A percentile compares a stretch with the other conserved stretches of the same genome.
Conservation (phyloP, 2,113 vertebrate species). For the Coracopsis vasa region DNA sequence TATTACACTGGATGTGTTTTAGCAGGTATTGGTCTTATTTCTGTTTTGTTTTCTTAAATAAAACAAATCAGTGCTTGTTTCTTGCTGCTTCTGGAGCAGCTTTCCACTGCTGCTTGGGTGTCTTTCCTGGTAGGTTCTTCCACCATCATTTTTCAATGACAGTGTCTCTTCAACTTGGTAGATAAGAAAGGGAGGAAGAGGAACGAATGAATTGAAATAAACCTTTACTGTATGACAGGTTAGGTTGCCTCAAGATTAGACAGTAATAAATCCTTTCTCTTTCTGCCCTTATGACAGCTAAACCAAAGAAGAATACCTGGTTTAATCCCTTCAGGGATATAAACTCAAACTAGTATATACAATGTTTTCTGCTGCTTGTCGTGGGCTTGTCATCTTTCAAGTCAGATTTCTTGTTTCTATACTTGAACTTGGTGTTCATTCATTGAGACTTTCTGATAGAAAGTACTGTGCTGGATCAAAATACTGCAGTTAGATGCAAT, state of each 20-base stretch:
- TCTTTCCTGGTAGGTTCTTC: not conserved
- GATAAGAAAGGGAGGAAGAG: not conserved
- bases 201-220: not conserved
- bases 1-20: not conserved
- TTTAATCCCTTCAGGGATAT: not conserved
- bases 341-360: not conserved
- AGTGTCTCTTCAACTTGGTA: not conserved
- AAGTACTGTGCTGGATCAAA: not conserved
- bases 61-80: not conserved
- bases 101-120: not conserved
- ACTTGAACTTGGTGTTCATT: not conserved
- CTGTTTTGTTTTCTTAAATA: not conserved
- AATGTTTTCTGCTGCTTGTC: not conserved
- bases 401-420: not conserved
- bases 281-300: not conserved
- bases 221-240: not conserved
- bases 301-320: not conserved
- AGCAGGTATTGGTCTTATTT: not conserved
- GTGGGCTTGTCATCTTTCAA: not conserved
- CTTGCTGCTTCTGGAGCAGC: not conserved
- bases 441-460: not conserved
- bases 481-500: not conserved
- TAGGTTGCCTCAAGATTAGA: not conserved
- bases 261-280: not conserved
- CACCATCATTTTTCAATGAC: not conserved